phyloP scores from a whole-genome alignment of 2,888 invertebrate species.

The Theretra japonica region DNA sequence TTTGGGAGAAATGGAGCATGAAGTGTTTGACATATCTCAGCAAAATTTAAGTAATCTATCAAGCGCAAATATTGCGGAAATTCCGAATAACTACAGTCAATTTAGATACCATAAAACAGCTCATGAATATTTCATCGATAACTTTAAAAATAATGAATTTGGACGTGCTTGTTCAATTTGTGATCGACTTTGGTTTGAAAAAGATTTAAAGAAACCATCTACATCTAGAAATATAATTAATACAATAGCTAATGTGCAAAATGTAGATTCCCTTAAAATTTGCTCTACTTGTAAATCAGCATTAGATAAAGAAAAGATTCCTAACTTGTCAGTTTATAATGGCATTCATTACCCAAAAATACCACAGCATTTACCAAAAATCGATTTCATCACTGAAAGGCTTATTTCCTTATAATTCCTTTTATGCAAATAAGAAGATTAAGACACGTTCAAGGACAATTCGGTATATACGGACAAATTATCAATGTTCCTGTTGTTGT shows the following conservation, averaged over 20 bases:
- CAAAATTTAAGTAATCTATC: no score
- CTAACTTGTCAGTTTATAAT: no score
- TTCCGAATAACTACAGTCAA: no score
- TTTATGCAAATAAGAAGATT: conserved; percentile 52
- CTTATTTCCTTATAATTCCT: conserved; percentile 48
- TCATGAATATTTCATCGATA: no score
- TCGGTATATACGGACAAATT: conserved; percentile 48
- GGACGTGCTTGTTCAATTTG: conserved; percentile 42
- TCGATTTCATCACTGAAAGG: conserved; percentile 44
- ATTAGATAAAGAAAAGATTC: no score
- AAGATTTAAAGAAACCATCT: conserved; percentile 38
- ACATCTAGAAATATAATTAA: conserved; percentile 33
- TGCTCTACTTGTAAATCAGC: not conserved
- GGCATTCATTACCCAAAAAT: conserved; percentile 26
- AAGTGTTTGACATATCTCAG: no score
- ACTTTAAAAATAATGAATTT: conserved; percentile 33
- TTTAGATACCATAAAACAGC: no score
- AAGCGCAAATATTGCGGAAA: no score
- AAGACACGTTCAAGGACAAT: conserved; percentile 44
- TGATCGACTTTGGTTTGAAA: conserved; percentile 43
- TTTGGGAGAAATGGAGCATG: no score
- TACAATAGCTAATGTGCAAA: conserved; percentile 37
- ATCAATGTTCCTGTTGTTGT: conserved; percentile 51
- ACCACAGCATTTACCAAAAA: conserved; percentile 43
- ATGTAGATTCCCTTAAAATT: not conserved